These are phyloP conservation scores for Silurus lanzhouensis DNA, from an alignment of 2,797 vertebrate species.

Conservation along the genomic window DNA sequence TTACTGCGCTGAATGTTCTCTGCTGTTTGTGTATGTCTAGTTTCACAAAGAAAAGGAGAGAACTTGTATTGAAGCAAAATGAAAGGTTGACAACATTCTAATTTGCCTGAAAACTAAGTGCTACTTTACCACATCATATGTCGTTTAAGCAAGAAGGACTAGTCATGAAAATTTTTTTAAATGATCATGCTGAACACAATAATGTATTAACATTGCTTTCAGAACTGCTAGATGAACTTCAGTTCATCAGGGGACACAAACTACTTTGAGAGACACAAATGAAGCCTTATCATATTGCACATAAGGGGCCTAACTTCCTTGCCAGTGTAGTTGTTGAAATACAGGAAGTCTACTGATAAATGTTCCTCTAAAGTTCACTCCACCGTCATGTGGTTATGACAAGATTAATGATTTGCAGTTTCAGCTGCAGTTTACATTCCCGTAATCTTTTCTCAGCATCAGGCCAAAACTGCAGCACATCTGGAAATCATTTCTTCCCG, in stretches of 20 bases:
- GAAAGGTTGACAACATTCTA: constrained; percentile 4
- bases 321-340: constrained; percentile 24
- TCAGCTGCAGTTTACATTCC: neutral
- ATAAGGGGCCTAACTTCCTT: constrained; percentile 45
- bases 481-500: too few species aligned
- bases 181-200: neutral
- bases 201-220: neutral
- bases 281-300: constrained; percentile 42
- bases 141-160: neutral
- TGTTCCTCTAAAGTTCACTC: neutral
- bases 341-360: constrained; percentile 40
- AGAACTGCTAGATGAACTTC: constrained; percentile 9
- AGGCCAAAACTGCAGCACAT: neutral
- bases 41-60: constrained; percentile 38
- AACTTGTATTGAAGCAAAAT: constrained; percentile 32
- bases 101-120: neutral
- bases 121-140: neutral
- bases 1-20: constrained; percentile 52
- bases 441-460: neutral
- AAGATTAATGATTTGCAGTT: neutral
- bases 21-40: constrained; percentile 49
- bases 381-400: too few species aligned
- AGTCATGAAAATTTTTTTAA: neutral
- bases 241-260: constrained; percentile 10
- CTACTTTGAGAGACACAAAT: neutral